Evolutionary conservation across 2,888 invertebrate species (phyloP).

Genomic region (Nasonovia ribisnigri): DNA sequence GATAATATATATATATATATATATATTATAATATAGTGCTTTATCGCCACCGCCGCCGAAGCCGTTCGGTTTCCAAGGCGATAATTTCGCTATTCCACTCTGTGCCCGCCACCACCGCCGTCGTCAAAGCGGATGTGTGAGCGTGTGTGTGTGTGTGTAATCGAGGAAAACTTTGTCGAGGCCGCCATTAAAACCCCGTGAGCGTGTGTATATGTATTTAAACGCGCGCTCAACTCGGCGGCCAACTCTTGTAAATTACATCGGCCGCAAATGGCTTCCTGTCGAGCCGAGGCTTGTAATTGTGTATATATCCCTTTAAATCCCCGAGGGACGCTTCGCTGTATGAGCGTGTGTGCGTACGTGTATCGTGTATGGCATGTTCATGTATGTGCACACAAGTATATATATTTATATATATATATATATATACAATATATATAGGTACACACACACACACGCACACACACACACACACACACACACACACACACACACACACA

Average conservation of each 20-base stretch:
- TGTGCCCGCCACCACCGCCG: neutral
- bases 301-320: conserved; percentile 64
- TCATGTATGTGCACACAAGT: neutral
- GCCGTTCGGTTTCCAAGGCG: conserved; percentile 63
- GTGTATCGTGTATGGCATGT: neutral
- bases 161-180: conserved; percentile 64
- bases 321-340: conserved; percentile 60
- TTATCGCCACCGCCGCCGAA: conserved; percentile 1
- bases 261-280: conserved; percentile 65
- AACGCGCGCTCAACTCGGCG: conserved; percentile 62
- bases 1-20: neutral
- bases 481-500: neutral
- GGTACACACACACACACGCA: neutral
- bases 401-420: too few species aligned
- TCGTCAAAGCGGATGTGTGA: neutral
- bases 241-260: conserved; percentile 65
- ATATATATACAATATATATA: too few species aligned
- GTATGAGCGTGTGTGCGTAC: neutral
- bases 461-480: neutral
- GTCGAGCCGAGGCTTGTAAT: conserved; percentile 64
- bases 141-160: conserved; percentile 20
- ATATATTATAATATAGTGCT: neutral
- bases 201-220: conserved; percentile 19
- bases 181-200: conserved; percentile 62
- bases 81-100: conserved; percentile 45